Conservation (phyloP, 2,113 vertebrate genomes). For the Muscicapa adusta region DNA sequence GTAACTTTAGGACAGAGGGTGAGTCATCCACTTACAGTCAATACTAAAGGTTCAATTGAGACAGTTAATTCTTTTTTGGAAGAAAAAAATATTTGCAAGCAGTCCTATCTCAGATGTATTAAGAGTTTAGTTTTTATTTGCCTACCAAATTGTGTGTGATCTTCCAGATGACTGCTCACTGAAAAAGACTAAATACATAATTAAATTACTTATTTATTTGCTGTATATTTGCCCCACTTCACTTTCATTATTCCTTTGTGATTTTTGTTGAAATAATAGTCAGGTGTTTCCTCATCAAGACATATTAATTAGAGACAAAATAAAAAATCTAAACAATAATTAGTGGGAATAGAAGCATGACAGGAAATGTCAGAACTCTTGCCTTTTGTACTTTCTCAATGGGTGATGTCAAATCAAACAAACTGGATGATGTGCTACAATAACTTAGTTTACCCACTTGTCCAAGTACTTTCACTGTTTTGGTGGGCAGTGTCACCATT, state of each 20-base stretch:
- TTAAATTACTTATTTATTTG: not conserved
- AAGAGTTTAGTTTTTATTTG: not conserved
- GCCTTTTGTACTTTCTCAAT: not conserved
- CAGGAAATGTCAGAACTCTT: not conserved
- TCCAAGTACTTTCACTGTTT: not conserved
- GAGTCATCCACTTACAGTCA: not conserved
- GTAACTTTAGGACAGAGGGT: not conserved
- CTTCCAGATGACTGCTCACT: not conserved
- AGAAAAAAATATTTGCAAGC: not conserved
- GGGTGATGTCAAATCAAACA: not conserved
- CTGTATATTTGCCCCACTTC: not conserved
- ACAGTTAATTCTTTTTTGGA: not conserved
- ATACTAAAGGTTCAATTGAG: not conserved
- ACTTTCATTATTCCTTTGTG: not conserved
- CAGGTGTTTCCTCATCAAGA: not conserved
- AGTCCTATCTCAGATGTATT: not conserved
- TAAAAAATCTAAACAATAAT: not conserved
- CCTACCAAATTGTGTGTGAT: not conserved
- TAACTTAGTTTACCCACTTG: not conserved
- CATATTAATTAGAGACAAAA: not conserved
- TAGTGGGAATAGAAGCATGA: not conserved
- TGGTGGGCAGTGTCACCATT: not conserved
- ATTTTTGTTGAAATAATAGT: not conserved
- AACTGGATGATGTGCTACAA: not conserved
- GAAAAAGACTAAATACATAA: not conserved